Evolutionary conservation across 2,113 vertebrate genomes (phyloP), one percentile per base, ranked within the genome.

Genomic region (Mirounga angustirostris): DNA sequence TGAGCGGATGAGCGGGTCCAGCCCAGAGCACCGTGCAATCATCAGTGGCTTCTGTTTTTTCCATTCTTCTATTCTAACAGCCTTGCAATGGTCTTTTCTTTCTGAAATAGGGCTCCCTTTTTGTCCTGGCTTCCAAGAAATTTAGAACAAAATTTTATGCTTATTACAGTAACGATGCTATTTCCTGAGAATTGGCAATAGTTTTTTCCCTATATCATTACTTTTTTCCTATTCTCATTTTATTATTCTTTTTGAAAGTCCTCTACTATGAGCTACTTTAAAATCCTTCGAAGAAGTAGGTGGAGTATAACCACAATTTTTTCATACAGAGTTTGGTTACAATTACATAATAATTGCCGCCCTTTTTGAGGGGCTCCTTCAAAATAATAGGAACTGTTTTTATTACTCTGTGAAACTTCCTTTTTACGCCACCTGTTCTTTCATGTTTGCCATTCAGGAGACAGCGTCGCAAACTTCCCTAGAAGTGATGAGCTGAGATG

Each of bases 271-370:
- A 67, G n/a, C 22, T 69, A 88, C 36, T 79, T 92, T 67, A 59
- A 92, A 96, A 92, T 56, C 43, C 40, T 89, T 94, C 40, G n/a
- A 83, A 86, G 83, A 91, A 90, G 63, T 30, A 74, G n/a, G 59
- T 80, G 36, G 50, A n/a, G 58, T 94, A 63, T 61, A 87, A 95
- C 61, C 56, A 76, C 46, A 40, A 78, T 46, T 83, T 83, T 89
- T 93, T 93, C 13, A 84, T 69, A 7, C 0, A 33, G 43, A 73
- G 50, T 82, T 86, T 95, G 54, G 36, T 78, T 92, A 79, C 78
- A 46, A 69, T 50, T 69, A 59, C 3, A 73, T 36, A 58, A 54
- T 40, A 69, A 94, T 15, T n/a, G 4, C 1, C 24, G 59, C 69
- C 8, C 15, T 40, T 93, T 82, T 18, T 50, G 24, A 95, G 86